Evolutionary conservation across 2,888 invertebrate genomes (phyloP).

Genomic region (Cerastis rubricosa): DNA sequence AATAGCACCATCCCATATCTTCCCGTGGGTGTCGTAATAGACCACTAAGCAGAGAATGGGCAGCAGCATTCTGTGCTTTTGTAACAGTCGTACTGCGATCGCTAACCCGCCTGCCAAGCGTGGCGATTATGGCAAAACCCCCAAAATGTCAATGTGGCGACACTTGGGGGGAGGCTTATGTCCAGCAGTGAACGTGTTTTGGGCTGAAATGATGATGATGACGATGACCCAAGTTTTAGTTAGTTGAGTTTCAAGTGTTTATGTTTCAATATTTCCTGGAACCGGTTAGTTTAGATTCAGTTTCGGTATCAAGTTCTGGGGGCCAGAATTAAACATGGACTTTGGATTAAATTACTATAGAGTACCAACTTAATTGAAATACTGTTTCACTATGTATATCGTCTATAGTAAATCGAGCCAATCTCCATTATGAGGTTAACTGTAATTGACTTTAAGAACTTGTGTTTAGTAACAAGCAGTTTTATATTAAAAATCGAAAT

Average conservation of each 20-base stretch:
- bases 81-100: no score
- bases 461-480: not conserved
- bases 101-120: no score
- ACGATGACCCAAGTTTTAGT: no score
- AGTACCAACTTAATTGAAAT: slow-evolving; percentile 32
- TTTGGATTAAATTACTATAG: slow-evolving; percentile 29
- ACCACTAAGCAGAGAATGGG: no score
- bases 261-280: slow-evolving; percentile 38
- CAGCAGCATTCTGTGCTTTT: no score
- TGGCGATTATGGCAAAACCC: no score
- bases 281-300: slow-evolving; percentile 37
- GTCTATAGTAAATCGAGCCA: not conserved
- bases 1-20: no score
- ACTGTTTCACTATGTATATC: not conserved
- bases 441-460: slow-evolving; percentile 26
- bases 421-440: slow-evolving; percentile 1
- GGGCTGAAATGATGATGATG: no score
- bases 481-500: not conserved
- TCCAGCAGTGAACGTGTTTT: no score
- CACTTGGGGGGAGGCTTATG: no score
- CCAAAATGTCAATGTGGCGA: no score
- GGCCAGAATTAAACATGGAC: slow-evolving; percentile 36
- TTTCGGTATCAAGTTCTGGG: slow-evolving; percentile 34
- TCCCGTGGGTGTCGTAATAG: no score
- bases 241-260: not conserved